These are phyloP conservation scores for Gastracanthus pulcherrimus DNA, from an alignment of 2,888 invertebrate species.

Conservation along the genomic window DNA sequence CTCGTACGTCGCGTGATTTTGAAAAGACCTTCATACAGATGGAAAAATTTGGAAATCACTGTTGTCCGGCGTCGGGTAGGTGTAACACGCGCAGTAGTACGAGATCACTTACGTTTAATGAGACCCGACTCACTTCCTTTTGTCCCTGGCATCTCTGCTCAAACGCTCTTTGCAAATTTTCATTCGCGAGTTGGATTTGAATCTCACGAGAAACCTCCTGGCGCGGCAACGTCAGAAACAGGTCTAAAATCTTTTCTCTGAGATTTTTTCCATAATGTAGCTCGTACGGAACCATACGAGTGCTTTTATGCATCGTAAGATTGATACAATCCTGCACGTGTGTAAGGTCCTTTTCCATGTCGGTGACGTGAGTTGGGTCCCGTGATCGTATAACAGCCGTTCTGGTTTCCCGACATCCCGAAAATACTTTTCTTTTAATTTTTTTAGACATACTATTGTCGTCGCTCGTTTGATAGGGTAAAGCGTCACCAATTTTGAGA, in stretches of 20 bases:
- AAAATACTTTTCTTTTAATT: constrained; percentile 22
- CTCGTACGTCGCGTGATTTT: background rate
- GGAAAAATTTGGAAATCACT: constrained; percentile 12
- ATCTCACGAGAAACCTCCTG: constrained; percentile 49
- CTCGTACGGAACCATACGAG: too few species aligned
- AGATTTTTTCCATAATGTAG: constrained; percentile 53
- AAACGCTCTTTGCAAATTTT: too few species aligned
- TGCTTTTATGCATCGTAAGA: constrained; percentile 51
- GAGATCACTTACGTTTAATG: background rate
- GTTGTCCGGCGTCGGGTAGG: too few species aligned
- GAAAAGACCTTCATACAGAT: constrained; percentile 15
- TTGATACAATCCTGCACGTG: background rate
- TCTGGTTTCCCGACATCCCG: constrained; percentile 27
- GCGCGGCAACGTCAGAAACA: constrained; percentile 52
- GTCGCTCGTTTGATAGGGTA: background rate
- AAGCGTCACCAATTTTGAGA: too few species aligned
- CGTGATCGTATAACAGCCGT: constrained; percentile 48
- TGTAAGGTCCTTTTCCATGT: constrained; percentile 31
- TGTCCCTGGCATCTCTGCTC: background rate
- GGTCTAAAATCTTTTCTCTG: constrained; percentile 54
- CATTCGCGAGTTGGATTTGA: constrained; percentile 3
- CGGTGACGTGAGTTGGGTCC: constrained; percentile 50
- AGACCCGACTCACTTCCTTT: background rate
- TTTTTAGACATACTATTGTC: background rate
- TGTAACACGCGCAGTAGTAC: background rate